Evolutionary conservation across 2,113 vertebrate species (phyloP), one percentile per base, ranked within the genome.

Genomic region (Meriones unguiculatus): DNA sequence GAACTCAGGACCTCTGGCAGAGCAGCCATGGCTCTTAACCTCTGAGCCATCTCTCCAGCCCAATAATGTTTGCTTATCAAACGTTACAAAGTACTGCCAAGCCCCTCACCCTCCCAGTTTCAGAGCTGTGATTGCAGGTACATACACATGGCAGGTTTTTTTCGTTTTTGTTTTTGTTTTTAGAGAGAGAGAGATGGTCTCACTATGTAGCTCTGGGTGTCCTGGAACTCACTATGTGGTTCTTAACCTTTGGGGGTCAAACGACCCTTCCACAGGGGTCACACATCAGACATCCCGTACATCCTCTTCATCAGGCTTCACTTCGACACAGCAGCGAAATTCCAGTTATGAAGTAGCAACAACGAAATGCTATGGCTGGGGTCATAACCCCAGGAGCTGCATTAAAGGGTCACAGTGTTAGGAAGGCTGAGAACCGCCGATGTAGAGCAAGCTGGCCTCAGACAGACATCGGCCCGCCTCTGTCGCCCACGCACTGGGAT

Each of bases 61-160:
- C 46, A 72, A 72, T 72, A n/a, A 72, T 76, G 30, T 95, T 90
- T 65, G 80, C 62, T 41, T 78, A 73, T 46, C 65, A 93, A 57
- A 28, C 25, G 41, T 77, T 50, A 52, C 75, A 87, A 35, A 67
- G 85, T 82, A 72, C 75, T 87, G 30, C 41, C 54, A 69, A 32
- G 50, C 17, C 46, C 82, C 10, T 41, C 76, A 35, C 77, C 54
- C 89, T 72, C 25, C 59, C 52, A 52, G 17, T 64, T 87, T 62
- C 73, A 92, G 89, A 69, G 72, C 35, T 20, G 89, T n/a, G 25
- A 28, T 17, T 70, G 75, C 38, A 70, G 86, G 28, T 81, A 11
- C 57, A 38, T 13, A 5, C 11, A 46, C 46, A 46, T 5, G 46
- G 46, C 46, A n/a, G n/a, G n/a, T 75, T 24, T 25, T 65, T 7